These are phyloP conservation scores for Sylvia borin DNA, from an alignment of 2,797 vertebrate genomes.

Conservation along the genomic window DNA sequence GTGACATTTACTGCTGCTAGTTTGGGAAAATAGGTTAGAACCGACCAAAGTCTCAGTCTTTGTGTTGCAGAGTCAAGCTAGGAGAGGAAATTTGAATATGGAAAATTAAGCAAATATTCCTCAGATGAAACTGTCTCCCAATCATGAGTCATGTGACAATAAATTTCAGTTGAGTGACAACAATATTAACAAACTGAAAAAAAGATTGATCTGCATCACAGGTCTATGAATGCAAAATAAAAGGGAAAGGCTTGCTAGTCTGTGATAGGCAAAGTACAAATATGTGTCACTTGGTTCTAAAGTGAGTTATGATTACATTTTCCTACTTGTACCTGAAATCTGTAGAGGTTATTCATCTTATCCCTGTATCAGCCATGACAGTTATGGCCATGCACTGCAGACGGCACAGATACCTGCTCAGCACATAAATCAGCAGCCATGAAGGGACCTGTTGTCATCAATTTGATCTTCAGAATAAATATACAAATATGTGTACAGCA, in stretches of 20 bases:
- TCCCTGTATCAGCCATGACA: conserved; percentile 73
- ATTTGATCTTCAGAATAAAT: conserved; percentile 71
- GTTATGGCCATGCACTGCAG: conserved; percentile 54
- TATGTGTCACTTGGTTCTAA: conserved; percentile 75
- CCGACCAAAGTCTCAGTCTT: neutral
- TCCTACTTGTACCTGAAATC: conserved; percentile 75
- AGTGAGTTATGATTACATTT: conserved; percentile 81
- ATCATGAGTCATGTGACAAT: conserved; percentile 65
- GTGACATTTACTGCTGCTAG: conserved; percentile 53
- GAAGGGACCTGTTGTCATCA: conserved; percentile 75
- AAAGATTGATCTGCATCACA: conserved; percentile 70
- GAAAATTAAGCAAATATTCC: conserved; percentile 63
- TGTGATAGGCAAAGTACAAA: conserved; percentile 71
- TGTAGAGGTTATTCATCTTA: conserved; percentile 78
- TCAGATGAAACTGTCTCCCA: conserved; percentile 54
- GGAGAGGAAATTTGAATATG: conserved; percentile 41
- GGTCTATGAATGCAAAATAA: conserved; percentile 60
- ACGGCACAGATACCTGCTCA: conserved; percentile 49
- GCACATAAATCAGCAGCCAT: conserved; percentile 75
- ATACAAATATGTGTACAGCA: conserved; percentile 38
- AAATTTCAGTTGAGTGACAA: conserved; percentile 76
- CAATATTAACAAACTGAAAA: conserved; percentile 73
- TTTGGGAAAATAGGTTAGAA: conserved; percentile 1
- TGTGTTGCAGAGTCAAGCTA: neutral
- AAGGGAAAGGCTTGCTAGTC: conserved; percentile 62